phyloP scores from a whole-genome alignment of 1,140 invertebrate genomes.

The Polypedilum vanderplanki region DNA sequence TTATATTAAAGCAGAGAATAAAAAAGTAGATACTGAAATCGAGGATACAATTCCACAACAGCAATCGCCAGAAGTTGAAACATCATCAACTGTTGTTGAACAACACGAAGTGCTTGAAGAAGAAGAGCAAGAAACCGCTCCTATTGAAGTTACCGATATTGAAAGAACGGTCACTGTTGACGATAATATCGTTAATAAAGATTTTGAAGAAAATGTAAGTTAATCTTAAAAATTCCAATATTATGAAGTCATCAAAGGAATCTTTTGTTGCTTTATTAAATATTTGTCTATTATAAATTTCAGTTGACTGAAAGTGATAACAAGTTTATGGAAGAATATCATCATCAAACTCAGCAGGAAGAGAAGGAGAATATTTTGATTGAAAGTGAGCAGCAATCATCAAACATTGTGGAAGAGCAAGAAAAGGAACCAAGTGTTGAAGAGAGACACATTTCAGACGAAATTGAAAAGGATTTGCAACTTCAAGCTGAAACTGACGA shows the following conservation, averaged over 20 bases:
- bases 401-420: neutral
- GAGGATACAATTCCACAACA: neutral
- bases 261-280: neutral
- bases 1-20: constrained; percentile 9
- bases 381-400: neutral
- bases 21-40: neutral
- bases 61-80: neutral
- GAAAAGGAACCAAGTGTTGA: neutral
- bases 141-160: neutral
- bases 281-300: neutral
- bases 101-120: neutral
- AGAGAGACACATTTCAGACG: neutral
- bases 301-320: constrained; percentile 15
- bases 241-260: neutral
- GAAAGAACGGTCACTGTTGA: too few species aligned
- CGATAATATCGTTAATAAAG: neutral
- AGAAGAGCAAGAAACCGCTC: neutral
- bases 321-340: neutral
- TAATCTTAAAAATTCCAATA: neutral
- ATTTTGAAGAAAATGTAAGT: constrained; percentile 13
- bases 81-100: neutral
- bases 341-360: neutral
- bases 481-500: neutral
- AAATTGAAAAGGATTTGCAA: constrained; percentile 8
- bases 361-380: neutral